These are phyloP conservation scores for Cecidostiba fungosa DNA, from an alignment of 2,888 invertebrate species.

Conservation along the genomic window DNA sequence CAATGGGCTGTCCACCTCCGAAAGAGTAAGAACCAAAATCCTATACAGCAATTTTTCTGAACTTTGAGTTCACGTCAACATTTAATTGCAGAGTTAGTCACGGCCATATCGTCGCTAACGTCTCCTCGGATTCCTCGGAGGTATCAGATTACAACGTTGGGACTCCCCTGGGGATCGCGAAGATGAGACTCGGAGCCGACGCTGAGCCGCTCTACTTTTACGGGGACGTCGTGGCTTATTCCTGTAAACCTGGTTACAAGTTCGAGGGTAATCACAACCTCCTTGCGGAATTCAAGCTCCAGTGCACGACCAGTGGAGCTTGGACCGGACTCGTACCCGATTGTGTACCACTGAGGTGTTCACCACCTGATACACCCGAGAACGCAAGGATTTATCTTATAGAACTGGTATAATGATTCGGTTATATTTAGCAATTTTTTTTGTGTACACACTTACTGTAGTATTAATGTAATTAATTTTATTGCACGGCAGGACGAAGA, in stretches of 20 bases:
- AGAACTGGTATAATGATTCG: conserved; percentile 5
- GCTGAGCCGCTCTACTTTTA: conserved; percentile 60
- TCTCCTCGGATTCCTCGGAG: conserved; percentile 25
- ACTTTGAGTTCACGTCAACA: not conserved
- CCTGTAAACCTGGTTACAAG: conserved; percentile 72
- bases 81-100: conserved; percentile 24
- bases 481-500: not conserved
- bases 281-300: conserved; percentile 68
- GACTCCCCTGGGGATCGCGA: not conserved
- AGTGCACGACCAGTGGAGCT: conserved; percentile 83
- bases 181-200: not conserved
- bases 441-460: not conserved
- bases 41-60: not conserved
- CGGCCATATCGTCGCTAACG: conserved; percentile 31
- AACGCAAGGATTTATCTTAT: conserved; percentile 67
- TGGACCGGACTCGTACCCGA: conserved; percentile 84
- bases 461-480: not conserved
- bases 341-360: conserved; percentile 78
- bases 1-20: conserved; percentile 79
- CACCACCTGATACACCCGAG: conserved; percentile 65
- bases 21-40: conserved; percentile 63
- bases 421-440: too few relatives aligned
- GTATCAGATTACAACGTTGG: not conserved
- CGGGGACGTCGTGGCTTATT: conserved; percentile 69
- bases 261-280: conserved; percentile 68